Percentiles rank a stretch among this genome's conserved stretches.
Evolutionary conservation across 2,113 vertebrate genomes (phyloP).

Genomic region (Nettapus auritus): DNA sequence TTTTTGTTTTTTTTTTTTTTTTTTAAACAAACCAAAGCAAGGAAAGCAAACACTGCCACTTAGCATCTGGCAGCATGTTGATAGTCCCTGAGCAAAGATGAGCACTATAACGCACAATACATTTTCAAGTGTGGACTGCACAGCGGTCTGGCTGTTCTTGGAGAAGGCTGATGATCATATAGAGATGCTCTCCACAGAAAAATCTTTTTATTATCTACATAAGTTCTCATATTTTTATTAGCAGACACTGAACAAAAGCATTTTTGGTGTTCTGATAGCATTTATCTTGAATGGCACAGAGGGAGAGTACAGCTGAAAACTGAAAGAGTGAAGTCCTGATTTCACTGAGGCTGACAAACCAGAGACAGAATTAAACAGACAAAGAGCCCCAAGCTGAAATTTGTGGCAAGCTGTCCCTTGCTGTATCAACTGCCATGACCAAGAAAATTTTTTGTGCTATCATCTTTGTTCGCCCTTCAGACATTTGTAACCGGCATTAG

Average conservation of each 20-base stretch:
- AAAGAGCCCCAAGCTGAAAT: background rate
- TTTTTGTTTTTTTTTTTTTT: background rate
- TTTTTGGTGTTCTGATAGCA: background rate
- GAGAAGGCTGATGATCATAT: background rate
- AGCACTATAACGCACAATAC: background rate
- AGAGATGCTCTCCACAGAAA: background rate
- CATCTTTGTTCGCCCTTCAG: background rate
- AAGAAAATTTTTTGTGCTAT: background rate
- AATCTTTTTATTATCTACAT: background rate
- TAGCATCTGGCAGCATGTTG: background rate
- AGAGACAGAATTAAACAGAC: background rate
- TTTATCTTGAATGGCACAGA: background rate
- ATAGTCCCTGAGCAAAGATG: background rate
- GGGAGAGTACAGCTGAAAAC: background rate
- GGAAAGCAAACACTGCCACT: background rate
- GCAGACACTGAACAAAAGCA: background rate
- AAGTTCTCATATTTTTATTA: background rate
- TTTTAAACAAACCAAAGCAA: background rate
- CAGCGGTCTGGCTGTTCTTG: background rate
- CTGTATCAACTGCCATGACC: background rate
- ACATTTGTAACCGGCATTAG: background rate
- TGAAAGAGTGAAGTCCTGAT: background rate
- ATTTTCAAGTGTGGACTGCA: background rate
- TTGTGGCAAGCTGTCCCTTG: background rate
- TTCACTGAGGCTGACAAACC: background rate